These are phyloP conservation scores for Callithrix jacchus DNA, from an alignment of 2,113 vertebrate species.

Conservation along the genomic window DNA sequence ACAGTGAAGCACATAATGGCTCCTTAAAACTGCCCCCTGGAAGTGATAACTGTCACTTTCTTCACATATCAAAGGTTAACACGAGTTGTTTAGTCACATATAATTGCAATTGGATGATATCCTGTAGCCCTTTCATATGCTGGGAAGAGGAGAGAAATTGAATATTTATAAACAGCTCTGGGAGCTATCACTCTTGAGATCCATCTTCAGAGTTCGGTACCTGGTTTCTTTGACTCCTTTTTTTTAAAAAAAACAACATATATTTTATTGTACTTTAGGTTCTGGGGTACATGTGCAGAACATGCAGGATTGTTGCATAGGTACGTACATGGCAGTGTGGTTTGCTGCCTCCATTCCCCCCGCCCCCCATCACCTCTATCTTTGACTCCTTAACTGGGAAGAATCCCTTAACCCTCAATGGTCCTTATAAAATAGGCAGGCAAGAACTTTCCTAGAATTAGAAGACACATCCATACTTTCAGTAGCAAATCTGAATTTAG, in stretches of 20 bases:
- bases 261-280: no score
- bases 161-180: not conserved
- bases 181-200: not conserved
- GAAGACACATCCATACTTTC: not conserved
- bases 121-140: not conserved
- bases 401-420: not conserved
- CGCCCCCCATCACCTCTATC: no score
- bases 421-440: not conserved
- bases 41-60: not conserved
- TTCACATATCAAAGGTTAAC: not conserved
- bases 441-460: not conserved
- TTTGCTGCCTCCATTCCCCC: no score
- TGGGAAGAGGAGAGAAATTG: not conserved
- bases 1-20: not conserved
- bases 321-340: no score
- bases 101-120: not conserved
- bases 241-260: no score
- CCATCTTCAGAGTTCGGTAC: not conserved
- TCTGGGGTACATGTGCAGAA: no score
- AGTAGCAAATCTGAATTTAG: conserved; percentile 18
- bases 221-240: not conserved
- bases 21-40: not conserved
- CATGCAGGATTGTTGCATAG: no score
- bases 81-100: not conserved
- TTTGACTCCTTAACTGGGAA: not conserved